A percentile compares a stretch with the other conserved stretches of the same genome.
phyloP scores from a whole-genome alignment of 2,113 vertebrate species.

The Pseudopipra pipra region DNA sequence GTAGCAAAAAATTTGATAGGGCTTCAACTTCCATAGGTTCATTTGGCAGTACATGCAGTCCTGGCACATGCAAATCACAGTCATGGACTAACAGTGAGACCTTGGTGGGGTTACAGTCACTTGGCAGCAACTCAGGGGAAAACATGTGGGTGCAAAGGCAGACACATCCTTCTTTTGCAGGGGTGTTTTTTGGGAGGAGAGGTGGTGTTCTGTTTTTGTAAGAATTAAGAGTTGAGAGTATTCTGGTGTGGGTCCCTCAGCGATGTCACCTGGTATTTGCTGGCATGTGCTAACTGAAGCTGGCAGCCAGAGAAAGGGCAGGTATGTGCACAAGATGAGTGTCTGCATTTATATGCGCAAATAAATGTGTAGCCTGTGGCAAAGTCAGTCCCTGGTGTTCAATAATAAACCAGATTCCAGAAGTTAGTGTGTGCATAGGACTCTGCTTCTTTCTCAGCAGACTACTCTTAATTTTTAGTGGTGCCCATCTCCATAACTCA shows the following conservation, averaged over 20 bases:
- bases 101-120: not conserved
- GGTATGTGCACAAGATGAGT: not conserved
- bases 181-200: not conserved
- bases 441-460: not conserved
- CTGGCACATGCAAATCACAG: not conserved
- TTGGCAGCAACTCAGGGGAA: not conserved
- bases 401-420: not conserved
- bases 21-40: not conserved
- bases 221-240: not conserved
- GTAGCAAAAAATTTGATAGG: not conserved
- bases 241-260: not conserved
- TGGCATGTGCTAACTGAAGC: not conserved
- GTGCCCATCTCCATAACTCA: conserved; percentile 1
- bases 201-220: not conserved
- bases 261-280: not conserved
- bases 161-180: not conserved
- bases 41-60: not conserved
- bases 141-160: not conserved
- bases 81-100: not conserved
- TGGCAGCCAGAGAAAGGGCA: conserved; percentile 15
- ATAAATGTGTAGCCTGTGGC: conserved; percentile 20
- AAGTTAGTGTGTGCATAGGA: not conserved
- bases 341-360: not conserved
- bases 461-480: not conserved
- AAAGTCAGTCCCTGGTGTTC: conserved; percentile 17